Evolutionary conservation across 2,113 vertebrate species (phyloP).

Genomic region (Myrmophylax atrothorax): DNA sequence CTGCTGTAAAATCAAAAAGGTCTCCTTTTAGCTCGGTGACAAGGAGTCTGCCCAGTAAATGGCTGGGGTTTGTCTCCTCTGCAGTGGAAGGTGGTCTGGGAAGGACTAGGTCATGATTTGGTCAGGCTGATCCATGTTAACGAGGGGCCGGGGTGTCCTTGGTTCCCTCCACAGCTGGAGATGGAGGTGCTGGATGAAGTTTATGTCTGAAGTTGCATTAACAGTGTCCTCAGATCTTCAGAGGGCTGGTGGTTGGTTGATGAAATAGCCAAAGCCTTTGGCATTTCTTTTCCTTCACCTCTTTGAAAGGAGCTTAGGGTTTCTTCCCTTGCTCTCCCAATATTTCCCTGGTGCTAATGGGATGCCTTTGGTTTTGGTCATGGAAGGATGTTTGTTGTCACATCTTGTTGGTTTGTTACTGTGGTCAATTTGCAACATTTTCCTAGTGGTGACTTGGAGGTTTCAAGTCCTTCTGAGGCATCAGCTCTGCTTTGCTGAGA

Average conservation of each 20-base stretch:
- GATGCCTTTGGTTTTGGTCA: background rate
- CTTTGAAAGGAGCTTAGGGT: background rate
- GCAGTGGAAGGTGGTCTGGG: background rate
- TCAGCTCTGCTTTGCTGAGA: background rate
- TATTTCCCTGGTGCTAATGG: background rate
- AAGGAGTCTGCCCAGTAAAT: background rate
- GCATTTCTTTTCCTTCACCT: background rate
- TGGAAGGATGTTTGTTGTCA: background rate
- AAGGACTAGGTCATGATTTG: background rate
- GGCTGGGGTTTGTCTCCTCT: background rate
- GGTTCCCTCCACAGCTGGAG: background rate
- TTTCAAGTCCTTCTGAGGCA: background rate
- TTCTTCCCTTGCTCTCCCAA: background rate
- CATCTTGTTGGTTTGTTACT: background rate
- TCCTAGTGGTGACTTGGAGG: background rate
- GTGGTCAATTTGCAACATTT: background rate
- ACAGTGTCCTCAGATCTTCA: background rate
- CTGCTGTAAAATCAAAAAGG: background rate
- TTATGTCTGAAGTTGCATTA: background rate
- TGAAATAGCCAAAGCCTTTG: background rate
- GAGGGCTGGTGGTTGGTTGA: background rate
- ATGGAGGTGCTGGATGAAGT: background rate
- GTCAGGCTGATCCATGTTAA: background rate
- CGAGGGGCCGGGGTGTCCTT: background rate
- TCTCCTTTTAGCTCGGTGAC: background rate